Evolutionary conservation across 2,113 vertebrate species (phyloP).

Genomic region (Desmodus rotundus): DNA sequence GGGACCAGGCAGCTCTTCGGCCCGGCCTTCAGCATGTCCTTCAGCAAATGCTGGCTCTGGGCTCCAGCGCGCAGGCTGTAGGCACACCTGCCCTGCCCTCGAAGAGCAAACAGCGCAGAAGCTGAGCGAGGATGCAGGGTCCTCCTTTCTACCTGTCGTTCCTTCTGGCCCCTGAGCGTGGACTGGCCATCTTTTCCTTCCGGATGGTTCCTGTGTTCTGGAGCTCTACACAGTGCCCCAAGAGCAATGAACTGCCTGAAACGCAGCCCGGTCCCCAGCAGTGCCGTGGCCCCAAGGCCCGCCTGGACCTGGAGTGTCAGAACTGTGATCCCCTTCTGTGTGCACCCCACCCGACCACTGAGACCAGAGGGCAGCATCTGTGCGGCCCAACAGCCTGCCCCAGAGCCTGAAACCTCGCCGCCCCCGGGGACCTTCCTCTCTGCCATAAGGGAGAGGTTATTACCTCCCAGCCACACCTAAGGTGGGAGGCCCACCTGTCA

Average conservation of each 20-base stretch:
- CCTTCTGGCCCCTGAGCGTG: neutral
- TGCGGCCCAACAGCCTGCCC: accelerated
- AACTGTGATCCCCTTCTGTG: accelerated
- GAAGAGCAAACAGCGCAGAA: neutral
- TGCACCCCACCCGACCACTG: no score
- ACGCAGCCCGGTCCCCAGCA: accelerated
- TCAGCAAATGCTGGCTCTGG: neutral
- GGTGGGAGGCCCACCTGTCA: neutral
- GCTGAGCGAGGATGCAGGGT: no score
- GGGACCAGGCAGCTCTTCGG: accelerated
- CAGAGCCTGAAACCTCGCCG: neutral
- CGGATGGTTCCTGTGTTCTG: neutral
- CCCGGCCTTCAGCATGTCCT: accelerated
- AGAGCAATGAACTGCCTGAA: neutral
- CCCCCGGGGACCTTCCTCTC: accelerated
- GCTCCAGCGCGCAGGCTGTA: neutral
- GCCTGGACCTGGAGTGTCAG: neutral
- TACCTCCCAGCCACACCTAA: neutral
- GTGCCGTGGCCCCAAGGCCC: accelerated
- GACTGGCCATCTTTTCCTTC: neutral
- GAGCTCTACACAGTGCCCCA: neutral
- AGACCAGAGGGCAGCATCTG: no score
- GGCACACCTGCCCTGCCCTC: neutral
- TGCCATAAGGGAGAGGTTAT: accelerated
- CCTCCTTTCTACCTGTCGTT: no score